These are phyloP conservation scores for Lasaia peninsularis DNA, from an alignment of 1,140 invertebrate species.

Conservation along the genomic window DNA sequence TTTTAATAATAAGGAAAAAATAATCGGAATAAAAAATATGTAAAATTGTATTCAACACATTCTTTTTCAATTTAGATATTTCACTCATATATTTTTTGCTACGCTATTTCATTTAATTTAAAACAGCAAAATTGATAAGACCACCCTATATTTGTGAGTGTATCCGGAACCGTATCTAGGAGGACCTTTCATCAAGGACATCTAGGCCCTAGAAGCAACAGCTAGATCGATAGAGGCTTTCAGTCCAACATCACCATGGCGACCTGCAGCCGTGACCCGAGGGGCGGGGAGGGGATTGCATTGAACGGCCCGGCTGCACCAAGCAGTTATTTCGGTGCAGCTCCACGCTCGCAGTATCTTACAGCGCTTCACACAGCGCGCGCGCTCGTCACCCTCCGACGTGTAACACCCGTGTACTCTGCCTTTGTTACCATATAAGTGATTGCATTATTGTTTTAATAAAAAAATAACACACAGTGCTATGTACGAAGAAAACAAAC, in stretches of 20 bases:
- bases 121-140: no score
- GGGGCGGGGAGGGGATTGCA: constrained; percentile 39
- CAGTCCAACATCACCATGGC: constrained; percentile 41
- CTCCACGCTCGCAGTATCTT: constrained; percentile 51
- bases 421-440: constrained; percentile 26
- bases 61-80: no score
- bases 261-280: constrained; percentile 66
- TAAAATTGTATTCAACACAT: no score
- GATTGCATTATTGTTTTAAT: constrained; percentile 23
- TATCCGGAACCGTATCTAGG: constrained; percentile 9
- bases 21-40: no score
- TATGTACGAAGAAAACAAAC: constrained; percentile 26
- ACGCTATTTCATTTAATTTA: no score
- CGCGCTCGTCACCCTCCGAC: constrained; percentile 38
- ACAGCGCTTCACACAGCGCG: constrained; percentile 54
- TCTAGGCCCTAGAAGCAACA: constrained; percentile 57
- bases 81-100: no score
- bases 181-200: constrained; percentile 52
- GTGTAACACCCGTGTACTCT: constrained; percentile 45
- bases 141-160: no score
- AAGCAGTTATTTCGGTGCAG: constrained; percentile 74
- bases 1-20: no score
- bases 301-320: constrained; percentile 61
- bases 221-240: constrained; percentile 62
- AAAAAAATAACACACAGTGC: constrained; percentile 22